Conservation (phyloP, 2,113 vertebrate species). For the Tauraco erythrolophus region DNA sequence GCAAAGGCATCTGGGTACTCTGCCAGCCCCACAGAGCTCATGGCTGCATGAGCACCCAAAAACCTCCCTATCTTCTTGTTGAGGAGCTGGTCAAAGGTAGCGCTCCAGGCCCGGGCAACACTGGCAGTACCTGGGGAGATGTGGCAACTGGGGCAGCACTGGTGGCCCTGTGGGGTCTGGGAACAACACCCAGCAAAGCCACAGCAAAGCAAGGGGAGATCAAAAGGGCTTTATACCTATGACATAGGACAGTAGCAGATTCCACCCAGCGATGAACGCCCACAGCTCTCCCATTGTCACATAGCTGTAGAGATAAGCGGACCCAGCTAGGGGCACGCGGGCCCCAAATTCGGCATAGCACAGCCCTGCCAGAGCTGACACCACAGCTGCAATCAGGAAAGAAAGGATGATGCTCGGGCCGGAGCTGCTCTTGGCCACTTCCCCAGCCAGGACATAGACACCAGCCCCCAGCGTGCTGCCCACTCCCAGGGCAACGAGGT, state of each 20-base stretch:
- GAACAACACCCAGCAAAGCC: neutral
- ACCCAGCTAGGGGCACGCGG: conserved; percentile 84
- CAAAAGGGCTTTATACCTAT: conserved; percentile 74
- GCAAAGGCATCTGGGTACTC: conserved; percentile 87
- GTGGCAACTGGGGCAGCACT: neutral
- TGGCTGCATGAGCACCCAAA: conserved; percentile 68
- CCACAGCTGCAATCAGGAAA: conserved; percentile 85
- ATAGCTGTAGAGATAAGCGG: conserved; percentile 89
- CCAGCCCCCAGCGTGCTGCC: conserved; percentile 89
- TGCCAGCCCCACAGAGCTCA: conserved; percentile 79
- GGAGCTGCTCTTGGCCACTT: conserved; percentile 81
- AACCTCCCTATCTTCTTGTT: conserved; percentile 77
- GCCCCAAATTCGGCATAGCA: conserved; percentile 87
- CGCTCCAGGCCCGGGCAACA: conserved; percentile 86
- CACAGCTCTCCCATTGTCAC: conserved; percentile 86
- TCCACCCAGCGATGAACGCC: conserved; percentile 88
- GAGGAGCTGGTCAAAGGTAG: conserved; percentile 86
- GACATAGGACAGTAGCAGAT: conserved; percentile 87
- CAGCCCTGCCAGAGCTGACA: conserved; percentile 85
- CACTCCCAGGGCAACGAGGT: conserved; percentile 85
- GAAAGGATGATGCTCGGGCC: conserved; percentile 88
- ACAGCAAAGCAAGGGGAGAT: neutral
- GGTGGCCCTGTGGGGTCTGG: neutral
- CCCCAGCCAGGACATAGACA: conserved; percentile 86
- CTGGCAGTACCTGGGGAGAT: conserved; percentile 84